Percentiles rank a stretch among this genome's conserved stretches.
Evolutionary conservation across 2,888 invertebrate species (phyloP).

Genomic region (Synanthedon tipuliformis): DNA sequence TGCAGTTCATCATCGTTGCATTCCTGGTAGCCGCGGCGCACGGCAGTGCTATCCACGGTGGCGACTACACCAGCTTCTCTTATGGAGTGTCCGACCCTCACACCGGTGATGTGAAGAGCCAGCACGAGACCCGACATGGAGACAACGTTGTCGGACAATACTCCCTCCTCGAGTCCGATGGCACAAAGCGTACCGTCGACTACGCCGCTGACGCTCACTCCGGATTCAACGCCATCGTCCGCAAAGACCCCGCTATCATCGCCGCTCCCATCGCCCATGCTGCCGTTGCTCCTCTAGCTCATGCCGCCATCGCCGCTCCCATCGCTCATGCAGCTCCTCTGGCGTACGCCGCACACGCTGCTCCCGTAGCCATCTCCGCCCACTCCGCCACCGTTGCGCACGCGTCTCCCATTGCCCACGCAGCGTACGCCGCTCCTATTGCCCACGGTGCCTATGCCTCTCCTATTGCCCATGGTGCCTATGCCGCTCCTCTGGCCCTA

Average conservation of each 20-base stretch:
- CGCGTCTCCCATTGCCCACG: slow-evolving; percentile 7
- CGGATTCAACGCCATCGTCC: slow-evolving; percentile 14
- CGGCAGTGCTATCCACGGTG: slow-evolving; percentile 10
- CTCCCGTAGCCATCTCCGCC: slow-evolving; percentile 10
- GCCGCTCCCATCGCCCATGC: slow-evolving; percentile 9
- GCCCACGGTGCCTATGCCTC: slow-evolving; percentile 3
- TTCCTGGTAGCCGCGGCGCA: slow-evolving; percentile 10
- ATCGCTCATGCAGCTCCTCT: slow-evolving; percentile 12
- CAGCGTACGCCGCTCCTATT: slow-evolving; percentile 6
- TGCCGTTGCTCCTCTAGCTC: slow-evolving; percentile 8
- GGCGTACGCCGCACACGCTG: slow-evolving; percentile 7
- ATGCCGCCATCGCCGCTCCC: slow-evolving; percentile 9
- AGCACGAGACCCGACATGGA: slow-evolving; percentile 60
- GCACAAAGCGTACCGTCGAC: slow-evolving; percentile 57
- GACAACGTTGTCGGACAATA: slow-evolving; percentile 47
- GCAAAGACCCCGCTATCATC: slow-evolving; percentile 9
- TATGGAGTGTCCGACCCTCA: slow-evolving; percentile 13
- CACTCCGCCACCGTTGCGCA: slow-evolving; percentile 6
- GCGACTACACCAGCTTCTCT: slow-evolving; percentile 11
- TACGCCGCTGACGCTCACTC: slow-evolving; percentile 25
- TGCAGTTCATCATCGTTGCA: slow-evolving; percentile 20
- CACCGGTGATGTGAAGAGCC: slow-evolving; percentile 19
- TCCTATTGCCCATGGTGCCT: slow-evolving; percentile 3
- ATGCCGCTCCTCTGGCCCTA: slow-evolving; percentile 7
- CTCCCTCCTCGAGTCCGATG: slow-evolving; percentile 50